These are phyloP conservation scores for Eudasyphora cyanicolor DNA, from an alignment of 2,888 invertebrate genomes.

Conservation along the genomic window DNA sequence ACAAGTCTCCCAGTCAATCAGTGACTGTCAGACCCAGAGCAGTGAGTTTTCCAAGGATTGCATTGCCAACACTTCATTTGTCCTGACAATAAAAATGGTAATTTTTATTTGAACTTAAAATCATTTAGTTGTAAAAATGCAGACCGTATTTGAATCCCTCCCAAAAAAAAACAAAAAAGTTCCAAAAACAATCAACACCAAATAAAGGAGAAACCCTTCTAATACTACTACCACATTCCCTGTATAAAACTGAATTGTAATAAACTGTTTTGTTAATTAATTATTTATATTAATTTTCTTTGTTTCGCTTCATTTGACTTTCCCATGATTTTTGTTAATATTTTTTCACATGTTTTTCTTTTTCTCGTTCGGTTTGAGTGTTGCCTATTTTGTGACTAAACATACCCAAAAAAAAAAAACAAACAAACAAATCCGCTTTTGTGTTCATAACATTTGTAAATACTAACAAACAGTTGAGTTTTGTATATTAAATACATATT, in stretches of 20 bases:
- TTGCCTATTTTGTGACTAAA: constrained; percentile 31
- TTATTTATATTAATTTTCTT: not conserved
- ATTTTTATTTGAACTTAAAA: not conserved
- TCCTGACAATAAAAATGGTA: not conserved
- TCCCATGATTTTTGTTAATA: not conserved
- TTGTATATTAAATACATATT: not conserved
- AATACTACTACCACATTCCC: too few relatives aligned
- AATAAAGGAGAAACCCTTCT: too few relatives aligned
- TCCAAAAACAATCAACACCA: not conserved
- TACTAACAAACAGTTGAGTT: constrained; percentile 36
- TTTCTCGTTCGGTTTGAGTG: constrained; percentile 21
- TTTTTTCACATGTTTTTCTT: too few relatives aligned
- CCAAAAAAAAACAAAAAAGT: not conserved
- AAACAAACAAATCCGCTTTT: constrained; percentile 1
- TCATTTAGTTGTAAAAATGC: not conserved
- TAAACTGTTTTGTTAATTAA: not conserved
- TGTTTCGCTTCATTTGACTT: not conserved
- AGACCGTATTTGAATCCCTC: not conserved
- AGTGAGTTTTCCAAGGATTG: not conserved
- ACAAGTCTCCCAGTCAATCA: not conserved
- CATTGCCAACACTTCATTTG: not conserved
- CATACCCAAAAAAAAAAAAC: too few relatives aligned
- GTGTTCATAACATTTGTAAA: constrained; percentile 47
- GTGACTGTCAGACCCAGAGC: too few relatives aligned
- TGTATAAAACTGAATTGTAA: constrained; percentile 19